A percentile compares a stretch with the other conserved stretches of the same genome.
Conservation (phyloP, 1,140 invertebrate genomes). For the Dysdera silvatica region DNA sequence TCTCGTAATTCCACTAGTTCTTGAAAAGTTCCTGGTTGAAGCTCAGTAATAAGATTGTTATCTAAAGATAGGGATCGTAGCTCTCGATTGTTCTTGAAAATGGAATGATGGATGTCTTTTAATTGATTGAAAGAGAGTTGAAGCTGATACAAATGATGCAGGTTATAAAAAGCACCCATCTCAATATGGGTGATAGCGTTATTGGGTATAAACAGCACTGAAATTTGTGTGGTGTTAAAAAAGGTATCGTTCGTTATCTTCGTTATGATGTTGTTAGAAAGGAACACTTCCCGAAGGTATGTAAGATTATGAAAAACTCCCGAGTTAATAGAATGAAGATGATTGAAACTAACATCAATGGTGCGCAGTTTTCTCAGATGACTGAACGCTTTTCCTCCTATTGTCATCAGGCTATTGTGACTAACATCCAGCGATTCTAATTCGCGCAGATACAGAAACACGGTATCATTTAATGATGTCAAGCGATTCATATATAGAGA, state of each 20-base stretch:
- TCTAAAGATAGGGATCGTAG: slow-evolving; percentile 78
- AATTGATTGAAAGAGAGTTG: slow-evolving; percentile 81
- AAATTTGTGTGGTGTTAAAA: slow-evolving; percentile 61
- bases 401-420: slow-evolving; percentile 63
- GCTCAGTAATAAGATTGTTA: slow-evolving; percentile 73
- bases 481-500: slow-evolving; percentile 77
- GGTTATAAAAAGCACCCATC: slow-evolving; percentile 58
- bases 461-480: slow-evolving; percentile 62
- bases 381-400: slow-evolving; percentile 53
- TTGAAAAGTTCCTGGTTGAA: slow-evolving; percentile 69
- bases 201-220: slow-evolving; percentile 75
- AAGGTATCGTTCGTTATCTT: slow-evolving; percentile 74
- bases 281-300: slow-evolving; percentile 67
- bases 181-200: slow-evolving; percentile 74
- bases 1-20: slow-evolving; percentile 63
- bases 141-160: slow-evolving; percentile 67
- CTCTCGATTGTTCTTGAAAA: slow-evolving; percentile 64
- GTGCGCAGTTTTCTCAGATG: slow-evolving; percentile 64
- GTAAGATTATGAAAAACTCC: slow-evolving; percentile 70
- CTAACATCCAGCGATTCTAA: slow-evolving; percentile 77
- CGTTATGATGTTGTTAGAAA: slow-evolving; percentile 83
- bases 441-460: slow-evolving; percentile 61
- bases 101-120: slow-evolving; percentile 58
- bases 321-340: slow-evolving; percentile 65
- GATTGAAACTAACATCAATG: slow-evolving; percentile 79